Evolutionary conservation across 1,140 invertebrate species (phyloP), one percentile per base, ranked within the genome.

Genomic region (Vanessa tameamea): DNA sequence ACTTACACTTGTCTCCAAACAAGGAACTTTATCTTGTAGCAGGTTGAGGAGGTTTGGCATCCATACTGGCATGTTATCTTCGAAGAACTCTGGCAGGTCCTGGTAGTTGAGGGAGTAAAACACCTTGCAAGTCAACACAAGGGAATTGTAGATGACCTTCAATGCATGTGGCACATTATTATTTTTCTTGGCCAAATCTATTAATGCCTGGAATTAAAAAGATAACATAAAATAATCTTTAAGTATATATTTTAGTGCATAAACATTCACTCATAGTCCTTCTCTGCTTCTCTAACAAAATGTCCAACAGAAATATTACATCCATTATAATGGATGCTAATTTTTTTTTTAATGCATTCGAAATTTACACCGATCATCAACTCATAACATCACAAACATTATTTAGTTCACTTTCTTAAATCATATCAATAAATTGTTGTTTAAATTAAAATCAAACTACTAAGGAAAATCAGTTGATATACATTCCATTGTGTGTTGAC

Each of bases 61-160:
- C 99, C 99, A 99, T 14, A 94, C 94, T 64, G 94, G 93, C 96
- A 99, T 99, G 86, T 99, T 98, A 86, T 99, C 99, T 92, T 99
- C 98, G 93, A 99, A 99, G 94, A 98, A 99, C 93, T 99, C 98
- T 0, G 99, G 98, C 77, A 99, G 93, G 94, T 99, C 99, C 94
- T 99, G 98, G 80, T 95, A 98, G 93, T 99, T 99, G 6, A 99
- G 94, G 4, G 98, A 99, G 90, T 98, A 98, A 93, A 99, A 99
- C 26, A 99, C 97, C 94, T 99, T 99, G 77, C 96, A 96, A n/a
- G 99, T 96, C 3, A 99, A 93, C 23, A 97, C 95, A 59, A 99
- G 93, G 0, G 98, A 98, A 73, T 96, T 97, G 82, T 98, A 99
- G 78, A 99, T 97, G 13, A 98, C 95, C 89, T 96, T 96, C 11